Evolutionary conservation across 2,113 vertebrate species (phyloP), one percentile per base, ranked within the genome.

Genomic region (Saguinus midas): DNA sequence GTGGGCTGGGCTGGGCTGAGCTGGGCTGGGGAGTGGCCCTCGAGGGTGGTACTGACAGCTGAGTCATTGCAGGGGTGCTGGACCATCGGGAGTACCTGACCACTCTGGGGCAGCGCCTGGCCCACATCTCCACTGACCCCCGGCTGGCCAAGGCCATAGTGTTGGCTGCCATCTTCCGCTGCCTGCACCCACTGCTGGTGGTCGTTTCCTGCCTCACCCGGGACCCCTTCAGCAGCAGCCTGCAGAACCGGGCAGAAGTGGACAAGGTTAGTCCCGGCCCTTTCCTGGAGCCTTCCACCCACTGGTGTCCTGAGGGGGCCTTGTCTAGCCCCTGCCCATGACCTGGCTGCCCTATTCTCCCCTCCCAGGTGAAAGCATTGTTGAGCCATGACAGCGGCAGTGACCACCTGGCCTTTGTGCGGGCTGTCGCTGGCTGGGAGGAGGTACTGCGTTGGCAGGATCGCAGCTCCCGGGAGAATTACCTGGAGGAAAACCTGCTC

Each of bases 161-260:
- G 48, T 97, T 99, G 96, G 99, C 99, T 0, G 98, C 99, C 96
- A 98, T 99, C 98, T 99, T 99, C 98, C 99, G 99, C 25, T 99
- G 99, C 96, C 98, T 99, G 4, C 99, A 99, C 95, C 99, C 99
- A 0, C 98, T 99, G 97, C 98, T 99, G 66, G 99, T 99, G 40
- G 98, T 99, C 0, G 99, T 99, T 0, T 99, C 99, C 91, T 99
- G 99, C 96, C 99, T 99, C 96, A 99, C 99, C n/a, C 98, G 99
- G 85, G 99, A 99, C 96, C 99, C 99, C 1, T 99, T 99, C 98
- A 97, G 99, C 98, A 99, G 99, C 98, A 99, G 99, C 98, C 96
- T 99, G 96, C 99, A 99, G 98, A 99, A 99, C 98, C 98, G 99
- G 0, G 97, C 99, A 0, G 98, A 98, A 73, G 99, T 99, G 95